phyloP scores from a whole-genome alignment of 53 echinoderm and acorn worm species.

The Apostichopus leukothele region DNA sequence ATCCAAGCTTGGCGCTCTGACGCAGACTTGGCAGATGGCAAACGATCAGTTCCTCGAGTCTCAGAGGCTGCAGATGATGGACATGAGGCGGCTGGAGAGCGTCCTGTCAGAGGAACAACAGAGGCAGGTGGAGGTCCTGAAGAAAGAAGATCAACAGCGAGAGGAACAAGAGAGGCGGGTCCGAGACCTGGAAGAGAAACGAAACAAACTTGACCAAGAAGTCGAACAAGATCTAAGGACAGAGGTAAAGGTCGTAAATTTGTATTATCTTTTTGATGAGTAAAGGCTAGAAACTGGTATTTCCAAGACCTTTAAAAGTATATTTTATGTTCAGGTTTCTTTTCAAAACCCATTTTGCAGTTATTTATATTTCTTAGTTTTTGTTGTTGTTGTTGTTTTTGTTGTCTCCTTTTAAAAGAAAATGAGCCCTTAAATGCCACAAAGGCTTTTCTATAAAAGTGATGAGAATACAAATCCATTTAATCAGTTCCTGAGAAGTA shows the following conservation, averaged over 20 bases:
- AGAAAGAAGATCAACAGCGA: slow-evolving; percentile 80
- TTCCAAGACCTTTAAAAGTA: no score
- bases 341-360: no score
- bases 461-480: no score
- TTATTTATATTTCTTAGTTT: no score
- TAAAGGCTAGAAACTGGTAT: no score
- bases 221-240: slow-evolving; percentile 30
- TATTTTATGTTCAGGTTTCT: no score
- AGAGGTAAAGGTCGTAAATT: not conserved
- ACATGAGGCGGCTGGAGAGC: slow-evolving; percentile 87
- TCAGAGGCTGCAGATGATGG: slow-evolving; percentile 92
- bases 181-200: slow-evolving; percentile 60
- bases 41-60: slow-evolving; percentile 92
- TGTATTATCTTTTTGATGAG: not conserved
- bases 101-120: slow-evolving; percentile 98
- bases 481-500: no score
- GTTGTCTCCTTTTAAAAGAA: no score
- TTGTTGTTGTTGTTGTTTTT: no score
- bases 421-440: no score
- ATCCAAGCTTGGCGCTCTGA: slow-evolving; percentile 70
- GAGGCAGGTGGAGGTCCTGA: slow-evolving; percentile 81
- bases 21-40: slow-evolving; percentile 99
- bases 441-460: no score
- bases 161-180: slow-evolving; percentile 88
- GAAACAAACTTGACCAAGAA: slow-evolving; percentile 58